Evolutionary conservation across 1,140 invertebrate species (phyloP).

Genomic region (Drosophila tropicalis): DNA sequence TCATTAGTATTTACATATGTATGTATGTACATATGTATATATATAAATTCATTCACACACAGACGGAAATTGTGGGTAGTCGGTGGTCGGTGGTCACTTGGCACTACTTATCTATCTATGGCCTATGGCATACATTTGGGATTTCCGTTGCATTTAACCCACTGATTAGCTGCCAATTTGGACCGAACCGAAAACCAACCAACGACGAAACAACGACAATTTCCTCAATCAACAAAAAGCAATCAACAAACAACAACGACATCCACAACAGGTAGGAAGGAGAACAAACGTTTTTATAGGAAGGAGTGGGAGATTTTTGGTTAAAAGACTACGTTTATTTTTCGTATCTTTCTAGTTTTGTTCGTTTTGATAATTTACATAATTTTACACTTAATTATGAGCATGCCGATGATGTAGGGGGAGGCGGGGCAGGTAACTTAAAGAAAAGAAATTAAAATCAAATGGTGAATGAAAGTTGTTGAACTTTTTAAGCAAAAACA

Average conservation of each 20-base stretch:
- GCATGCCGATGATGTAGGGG: conserved; percentile 9
- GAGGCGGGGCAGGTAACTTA: not conserved
- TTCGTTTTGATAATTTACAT: conserved; percentile 54
- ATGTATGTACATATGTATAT: not conserved
- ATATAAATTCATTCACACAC: conserved; percentile 2
- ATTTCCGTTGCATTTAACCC: conserved; percentile 74
- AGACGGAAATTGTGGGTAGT: conserved; percentile 65
- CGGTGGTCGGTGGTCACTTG: not conserved
- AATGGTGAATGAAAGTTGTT: conserved; percentile 10
- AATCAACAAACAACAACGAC: conserved; percentile 28
- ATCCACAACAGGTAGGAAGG: conserved; percentile 5
- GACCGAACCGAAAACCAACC: conserved; percentile 27
- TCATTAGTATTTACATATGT: conserved; percentile 57
- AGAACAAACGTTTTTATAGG: not conserved
- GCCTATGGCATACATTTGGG: conserved; percentile 37
- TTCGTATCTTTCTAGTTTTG: not conserved
- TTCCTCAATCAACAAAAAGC: conserved; percentile 71
- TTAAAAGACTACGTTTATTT: not conserved
- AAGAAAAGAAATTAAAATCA: not conserved
- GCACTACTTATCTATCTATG: conserved; percentile 6
- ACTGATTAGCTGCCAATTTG: conserved; percentile 74
- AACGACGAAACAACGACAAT: conserved; percentile 48
- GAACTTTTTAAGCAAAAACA: not conserved
- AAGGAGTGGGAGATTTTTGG: conserved; percentile 1
- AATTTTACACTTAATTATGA: conserved; percentile 78